A percentile compares a stretch with the other conserved stretches of the same genome.
Conservation (phyloP, 2,888 invertebrate species). For the Lasioglossum calceatum region DNA sequence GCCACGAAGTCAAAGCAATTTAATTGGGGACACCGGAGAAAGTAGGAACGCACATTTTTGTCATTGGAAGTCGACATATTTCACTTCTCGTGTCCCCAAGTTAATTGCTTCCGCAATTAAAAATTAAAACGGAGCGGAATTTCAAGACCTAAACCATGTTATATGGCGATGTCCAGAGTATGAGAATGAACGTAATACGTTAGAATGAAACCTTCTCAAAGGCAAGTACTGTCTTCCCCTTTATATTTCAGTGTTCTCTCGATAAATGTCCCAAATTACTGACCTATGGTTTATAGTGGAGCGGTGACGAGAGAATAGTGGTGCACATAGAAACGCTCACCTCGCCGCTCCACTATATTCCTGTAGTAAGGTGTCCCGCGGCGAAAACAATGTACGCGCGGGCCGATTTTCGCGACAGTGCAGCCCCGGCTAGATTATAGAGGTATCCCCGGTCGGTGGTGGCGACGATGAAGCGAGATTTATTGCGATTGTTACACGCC, state of each 20-base stretch:
- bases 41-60: not conserved
- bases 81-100: not conserved
- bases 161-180: no score
- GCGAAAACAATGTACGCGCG: not conserved
- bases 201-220: no score
- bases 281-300: no score
- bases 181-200: no score
- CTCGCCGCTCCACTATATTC: no score
- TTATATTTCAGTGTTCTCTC: no score
- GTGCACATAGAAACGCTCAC: no score
- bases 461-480: slow-evolving; percentile 68
- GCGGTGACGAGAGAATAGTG: no score
- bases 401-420: slow-evolving; percentile 40
- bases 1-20: not conserved
- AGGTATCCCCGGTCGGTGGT: slow-evolving; percentile 45
- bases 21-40: not conserved
- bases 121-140: no score
- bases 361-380: not conserved
- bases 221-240: no score
- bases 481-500: slow-evolving; percentile 72
- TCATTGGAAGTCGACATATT: not conserved
- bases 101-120: not conserved
- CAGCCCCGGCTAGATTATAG: slow-evolving; percentile 59
- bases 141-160: no score
- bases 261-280: no score